phyloP scores from a whole-genome alignment of 2,888 invertebrate genomes.

The Cheiracanthium punctorium region DNA sequence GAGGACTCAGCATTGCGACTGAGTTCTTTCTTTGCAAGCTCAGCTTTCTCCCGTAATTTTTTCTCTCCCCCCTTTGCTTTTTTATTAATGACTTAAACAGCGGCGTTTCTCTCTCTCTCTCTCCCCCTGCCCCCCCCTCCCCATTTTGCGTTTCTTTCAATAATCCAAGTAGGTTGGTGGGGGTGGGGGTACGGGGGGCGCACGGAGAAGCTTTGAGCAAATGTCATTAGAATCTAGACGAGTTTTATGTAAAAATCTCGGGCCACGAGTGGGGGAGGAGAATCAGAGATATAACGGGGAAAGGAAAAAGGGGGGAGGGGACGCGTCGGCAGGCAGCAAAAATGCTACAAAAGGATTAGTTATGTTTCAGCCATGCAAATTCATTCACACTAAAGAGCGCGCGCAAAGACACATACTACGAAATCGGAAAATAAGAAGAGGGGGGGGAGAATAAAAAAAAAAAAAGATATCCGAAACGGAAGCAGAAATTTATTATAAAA shows the following conservation, averaged over 20 bases:
- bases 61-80: conserved; percentile 51
- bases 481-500: conserved; percentile 68
- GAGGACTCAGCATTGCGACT: conserved; percentile 41
- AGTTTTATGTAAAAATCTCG: conserved; percentile 69
- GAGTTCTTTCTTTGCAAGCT: conserved; percentile 58
- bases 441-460: conserved; percentile 40
- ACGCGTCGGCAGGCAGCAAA: background rate
- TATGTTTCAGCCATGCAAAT: conserved; percentile 61
- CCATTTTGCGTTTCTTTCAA: conserved; percentile 54
- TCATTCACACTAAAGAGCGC: conserved; percentile 51
- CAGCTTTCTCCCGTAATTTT: conserved; percentile 55
- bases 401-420: background rate
- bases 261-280: conserved; percentile 31
- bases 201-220: conserved; percentile 66
- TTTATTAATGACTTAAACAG: conserved; percentile 67
- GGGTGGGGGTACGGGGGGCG: no score
- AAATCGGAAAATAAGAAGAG: conserved; percentile 33
- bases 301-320: background rate
- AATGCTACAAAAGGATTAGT: conserved; percentile 68
- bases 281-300: conserved; percentile 8
- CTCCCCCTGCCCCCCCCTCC: no score
- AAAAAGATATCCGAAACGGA: conserved; percentile 61
- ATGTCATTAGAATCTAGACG: conserved; percentile 70
- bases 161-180: conserved; percentile 51
- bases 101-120: conserved; percentile 3